phyloP scores from a whole-genome alignment of 2,797 vertebrate species.

The Ctenopoma kingsleyae region DNA sequence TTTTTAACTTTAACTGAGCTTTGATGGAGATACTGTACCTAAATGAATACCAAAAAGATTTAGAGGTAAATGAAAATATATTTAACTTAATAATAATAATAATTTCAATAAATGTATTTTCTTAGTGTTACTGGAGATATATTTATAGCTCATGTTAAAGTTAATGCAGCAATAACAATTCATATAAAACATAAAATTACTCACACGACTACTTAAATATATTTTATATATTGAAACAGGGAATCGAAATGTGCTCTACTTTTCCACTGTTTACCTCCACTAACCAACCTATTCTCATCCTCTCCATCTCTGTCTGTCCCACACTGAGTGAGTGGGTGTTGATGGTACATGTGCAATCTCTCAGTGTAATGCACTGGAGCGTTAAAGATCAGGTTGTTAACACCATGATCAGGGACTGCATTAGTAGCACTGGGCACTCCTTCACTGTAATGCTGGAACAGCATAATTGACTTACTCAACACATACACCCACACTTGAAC shows the following conservation, averaged over 20 bases:
- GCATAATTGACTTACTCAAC: slow-evolving; percentile 76
- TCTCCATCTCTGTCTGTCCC: slow-evolving; percentile 46
- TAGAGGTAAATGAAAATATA: not conserved
- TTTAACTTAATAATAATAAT: not conserved
- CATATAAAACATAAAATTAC: not conserved
- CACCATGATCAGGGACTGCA: slow-evolving; percentile 78
- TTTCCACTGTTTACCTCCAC: slow-evolving; percentile 28
- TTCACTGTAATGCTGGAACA: slow-evolving; percentile 70
- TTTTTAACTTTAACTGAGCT: too few relatives aligned
- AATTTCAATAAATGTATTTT: not conserved
- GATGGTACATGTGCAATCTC: slow-evolving; percentile 64
- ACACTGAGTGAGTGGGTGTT: slow-evolving; percentile 70
- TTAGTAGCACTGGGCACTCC: slow-evolving; percentile 75
- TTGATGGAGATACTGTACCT: too few relatives aligned
- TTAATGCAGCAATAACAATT: not conserved
- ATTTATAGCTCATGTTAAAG: not conserved
- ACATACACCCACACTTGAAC: slow-evolving; percentile 58
- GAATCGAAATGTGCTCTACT: slow-evolving; percentile 20
- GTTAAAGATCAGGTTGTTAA: slow-evolving; percentile 81
- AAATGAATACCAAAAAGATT: not conserved
- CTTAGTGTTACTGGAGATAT: not conserved
- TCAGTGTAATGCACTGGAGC: slow-evolving; percentile 73
- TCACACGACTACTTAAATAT: not conserved
- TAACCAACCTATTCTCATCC: slow-evolving; percentile 38
- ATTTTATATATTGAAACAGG: slow-evolving; percentile 21